Evolutionary conservation across 2,113 vertebrate species (phyloP).

Genomic region (Monopterus albus): DNA sequence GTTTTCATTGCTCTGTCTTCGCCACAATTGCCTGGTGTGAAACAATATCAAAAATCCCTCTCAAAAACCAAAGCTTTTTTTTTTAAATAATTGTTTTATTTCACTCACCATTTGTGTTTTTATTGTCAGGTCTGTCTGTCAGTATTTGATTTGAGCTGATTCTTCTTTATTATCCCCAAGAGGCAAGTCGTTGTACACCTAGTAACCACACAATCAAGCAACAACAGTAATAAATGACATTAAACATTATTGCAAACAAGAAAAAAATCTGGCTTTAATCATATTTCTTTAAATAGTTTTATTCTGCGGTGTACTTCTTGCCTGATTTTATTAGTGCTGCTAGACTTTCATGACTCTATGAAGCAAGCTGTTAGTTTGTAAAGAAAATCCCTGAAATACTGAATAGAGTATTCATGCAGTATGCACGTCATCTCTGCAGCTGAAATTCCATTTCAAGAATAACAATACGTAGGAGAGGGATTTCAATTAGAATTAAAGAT

Average conservation of each 20-base stretch:
- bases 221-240: too few relatives aligned
- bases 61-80: background rate
- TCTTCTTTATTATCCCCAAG: too few relatives aligned
- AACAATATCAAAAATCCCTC: background rate
- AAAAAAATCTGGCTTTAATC: too few relatives aligned
- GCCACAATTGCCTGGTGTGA: too few relatives aligned
- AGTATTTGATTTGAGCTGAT: too few relatives aligned
- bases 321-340: slow-evolving; percentile 3
- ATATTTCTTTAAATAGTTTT: background rate
- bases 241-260: too few relatives aligned
- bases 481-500: background rate
- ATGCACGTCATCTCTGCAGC: background rate
- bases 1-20: background rate
- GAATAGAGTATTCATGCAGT: slow-evolving; percentile 7
- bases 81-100: background rate
- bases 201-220: too few relatives aligned
- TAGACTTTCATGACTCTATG: background rate
- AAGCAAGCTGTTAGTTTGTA: background rate
- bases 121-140: background rate
- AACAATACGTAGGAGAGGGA: background rate
- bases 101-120: background rate
- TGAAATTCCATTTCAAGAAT: slow-evolving; percentile 1
- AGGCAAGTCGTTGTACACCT: too few relatives aligned
- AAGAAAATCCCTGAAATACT: slow-evolving; percentile 7
- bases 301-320: background rate